Evolutionary conservation across 2,113 vertebrate species (phyloP).

Genomic region (Megaleporinus macrocephalus): DNA sequence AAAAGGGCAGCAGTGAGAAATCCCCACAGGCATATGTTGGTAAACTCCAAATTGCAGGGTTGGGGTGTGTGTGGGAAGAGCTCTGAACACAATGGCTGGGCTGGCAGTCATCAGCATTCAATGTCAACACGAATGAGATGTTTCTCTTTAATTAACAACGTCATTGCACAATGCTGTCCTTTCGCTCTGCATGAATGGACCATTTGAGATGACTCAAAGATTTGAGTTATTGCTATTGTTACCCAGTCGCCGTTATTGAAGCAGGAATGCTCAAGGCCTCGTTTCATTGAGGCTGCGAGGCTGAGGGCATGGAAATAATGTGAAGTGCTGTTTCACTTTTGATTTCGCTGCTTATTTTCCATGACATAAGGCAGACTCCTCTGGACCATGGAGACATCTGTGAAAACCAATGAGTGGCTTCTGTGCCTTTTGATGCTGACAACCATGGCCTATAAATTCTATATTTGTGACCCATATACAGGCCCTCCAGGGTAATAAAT

Average conservation of each 20-base stretch:
- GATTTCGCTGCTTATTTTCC: conserved; percentile 10
- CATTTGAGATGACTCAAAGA: neutral
- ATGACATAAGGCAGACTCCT: conserved; percentile 7
- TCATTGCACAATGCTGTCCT: neutral
- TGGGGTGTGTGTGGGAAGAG: conserved; percentile 30
- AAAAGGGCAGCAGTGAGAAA: conserved; percentile 12
- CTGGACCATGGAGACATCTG: neutral
- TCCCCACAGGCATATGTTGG: conserved; percentile 47
- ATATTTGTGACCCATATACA: neutral
- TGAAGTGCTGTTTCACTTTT: conserved; percentile 6
- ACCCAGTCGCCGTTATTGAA: neutral
- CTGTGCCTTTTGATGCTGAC: conserved; percentile 4
- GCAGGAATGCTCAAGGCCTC: neutral
- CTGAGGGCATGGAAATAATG: conserved; percentile 25
- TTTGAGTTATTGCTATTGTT: neutral
- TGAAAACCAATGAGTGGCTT: conserved; percentile 10
- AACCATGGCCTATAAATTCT: neutral
- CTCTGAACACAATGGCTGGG: conserved; percentile 28
- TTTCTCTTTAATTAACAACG: neutral
- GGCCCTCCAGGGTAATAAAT: neutral
- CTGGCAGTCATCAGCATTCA: conserved; percentile 12
- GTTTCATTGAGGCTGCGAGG: conserved; percentile 1
- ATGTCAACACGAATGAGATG: neutral
- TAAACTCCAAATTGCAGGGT: conserved; percentile 57
- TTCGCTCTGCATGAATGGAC: neutral